Conservation (phyloP, 1,140 invertebrate genomes). For the Phymorhynchus buccinoides region DNA sequence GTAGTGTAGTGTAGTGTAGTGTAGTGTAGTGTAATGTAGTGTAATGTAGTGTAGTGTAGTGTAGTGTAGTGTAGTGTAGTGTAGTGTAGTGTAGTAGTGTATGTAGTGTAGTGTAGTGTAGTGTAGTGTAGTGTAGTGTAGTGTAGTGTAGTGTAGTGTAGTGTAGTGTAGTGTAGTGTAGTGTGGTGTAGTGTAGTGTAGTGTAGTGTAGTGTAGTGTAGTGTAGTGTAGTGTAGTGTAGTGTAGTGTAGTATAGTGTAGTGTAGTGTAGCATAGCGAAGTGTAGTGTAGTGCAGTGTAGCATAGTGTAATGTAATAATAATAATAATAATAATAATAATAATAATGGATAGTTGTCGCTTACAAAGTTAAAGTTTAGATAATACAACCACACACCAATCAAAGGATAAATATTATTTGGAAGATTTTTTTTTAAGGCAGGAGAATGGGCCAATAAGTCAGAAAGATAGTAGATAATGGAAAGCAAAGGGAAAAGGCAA, state of each 20-base stretch:
- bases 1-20: not conserved
- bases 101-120: not conserved
- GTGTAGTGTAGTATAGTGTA: not conserved
- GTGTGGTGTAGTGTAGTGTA: not conserved
- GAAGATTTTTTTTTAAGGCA: no score
- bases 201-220: not conserved
- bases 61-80: not conserved
- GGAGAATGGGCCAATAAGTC: no score
- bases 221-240: no score
- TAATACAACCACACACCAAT: no score
- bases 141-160: not conserved
- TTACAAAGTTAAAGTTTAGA: no score
- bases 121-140: not conserved
- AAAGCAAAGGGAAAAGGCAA: no score
- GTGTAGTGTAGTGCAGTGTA: not conserved
- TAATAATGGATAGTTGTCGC: no score
- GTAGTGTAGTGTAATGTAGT: not conserved
- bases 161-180: not conserved
- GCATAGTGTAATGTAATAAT: not conserved
- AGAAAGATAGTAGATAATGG: no score
- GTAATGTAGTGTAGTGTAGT: not conserved
- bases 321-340: no score
- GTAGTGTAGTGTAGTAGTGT: not conserved
- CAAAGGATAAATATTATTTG: no score
- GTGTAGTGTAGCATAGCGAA: not conserved